Percentiles rank a stretch among this genome's conserved stretches.
phyloP scores from a whole-genome alignment of 2,113 vertebrate genomes.

The Macrotus californicus region DNA sequence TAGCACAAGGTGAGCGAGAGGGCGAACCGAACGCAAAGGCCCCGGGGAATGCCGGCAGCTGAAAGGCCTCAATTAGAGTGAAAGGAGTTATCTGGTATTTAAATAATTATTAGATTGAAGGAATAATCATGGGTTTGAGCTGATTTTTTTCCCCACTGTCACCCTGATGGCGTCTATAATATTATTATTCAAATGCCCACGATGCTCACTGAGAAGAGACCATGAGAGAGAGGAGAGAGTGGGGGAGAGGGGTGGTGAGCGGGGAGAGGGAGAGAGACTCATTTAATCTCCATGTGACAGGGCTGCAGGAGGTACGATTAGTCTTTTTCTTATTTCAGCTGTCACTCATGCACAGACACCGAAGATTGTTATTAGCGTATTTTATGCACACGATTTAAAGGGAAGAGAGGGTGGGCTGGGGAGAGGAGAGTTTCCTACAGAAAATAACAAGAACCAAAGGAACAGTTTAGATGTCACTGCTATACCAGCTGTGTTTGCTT shows the following conservation, averaged over 20 bases:
- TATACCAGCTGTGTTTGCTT: conserved; percentile 68
- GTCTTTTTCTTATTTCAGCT: conserved; percentile 86
- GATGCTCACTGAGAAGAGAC: conserved; percentile 79
- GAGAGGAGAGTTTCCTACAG: conserved; percentile 66
- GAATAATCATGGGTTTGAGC: conserved; percentile 86
- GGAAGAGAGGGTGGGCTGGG: conserved; percentile 34
- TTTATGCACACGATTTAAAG: conserved; percentile 78
- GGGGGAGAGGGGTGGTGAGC: neutral
- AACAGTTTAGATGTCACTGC: conserved; percentile 78
- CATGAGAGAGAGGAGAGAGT: neutral
- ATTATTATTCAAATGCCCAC: conserved; percentile 89
- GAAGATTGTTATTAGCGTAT: conserved; percentile 85
- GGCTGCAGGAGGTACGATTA: conserved; percentile 80
- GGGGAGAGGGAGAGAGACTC: conserved; percentile 65
- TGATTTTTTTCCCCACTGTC: conserved; percentile 81
- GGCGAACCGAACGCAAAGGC: conserved; percentile 65
- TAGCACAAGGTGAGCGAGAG: conserved; percentile 75
- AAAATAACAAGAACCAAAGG: conserved; percentile 74
- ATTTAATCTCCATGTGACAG: conserved; percentile 81
- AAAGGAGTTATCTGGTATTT: conserved; percentile 86
- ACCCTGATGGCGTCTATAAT: conserved; percentile 84
- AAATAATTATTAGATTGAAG: conserved; percentile 89
- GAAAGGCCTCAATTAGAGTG: conserved; percentile 86
- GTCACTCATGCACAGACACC: conserved; percentile 84
- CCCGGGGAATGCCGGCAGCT: conserved; percentile 72